A percentile compares a stretch with the other conserved stretches of the same genome.
Conservation (phyloP, 2,888 invertebrate species). For the Drosophila sordidula region DNA sequence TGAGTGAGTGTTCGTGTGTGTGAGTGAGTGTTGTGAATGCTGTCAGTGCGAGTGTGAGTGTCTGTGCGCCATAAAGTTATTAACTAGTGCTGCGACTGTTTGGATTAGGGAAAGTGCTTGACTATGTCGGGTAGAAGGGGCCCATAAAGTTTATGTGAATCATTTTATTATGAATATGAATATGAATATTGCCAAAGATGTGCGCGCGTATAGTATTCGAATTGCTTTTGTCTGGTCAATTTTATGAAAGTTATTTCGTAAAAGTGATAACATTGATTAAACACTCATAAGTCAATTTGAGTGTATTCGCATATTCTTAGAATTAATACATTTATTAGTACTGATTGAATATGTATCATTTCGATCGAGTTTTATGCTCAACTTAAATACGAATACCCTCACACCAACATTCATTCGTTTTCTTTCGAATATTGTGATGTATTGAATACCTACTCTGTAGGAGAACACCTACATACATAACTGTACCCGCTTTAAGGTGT, state of each 20-base stretch:
- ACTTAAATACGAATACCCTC: background rate
- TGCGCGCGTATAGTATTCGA: conserved; percentile 5
- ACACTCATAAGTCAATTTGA: background rate
- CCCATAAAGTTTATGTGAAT: conserved; percentile 37
- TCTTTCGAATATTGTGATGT: background rate
- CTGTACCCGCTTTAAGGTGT: conserved; percentile 25
- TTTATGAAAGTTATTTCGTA: conserved; percentile 3
- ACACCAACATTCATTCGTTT: background rate
- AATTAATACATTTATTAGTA: background rate
- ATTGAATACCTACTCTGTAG: background rate
- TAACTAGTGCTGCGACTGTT: conserved; percentile 48
- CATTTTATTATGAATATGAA: conserved; percentile 28
- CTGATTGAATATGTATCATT: background rate
- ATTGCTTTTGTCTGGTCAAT: conserved; percentile 16
- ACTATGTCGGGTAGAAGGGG: conserved; percentile 5
- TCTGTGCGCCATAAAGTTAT: conserved; percentile 67
- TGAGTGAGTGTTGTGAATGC: background rate
- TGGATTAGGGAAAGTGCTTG: conserved; percentile 56
- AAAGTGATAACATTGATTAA: conserved; percentile 19
- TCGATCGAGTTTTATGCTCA: background rate
- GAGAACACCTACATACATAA: conserved; percentile 15
- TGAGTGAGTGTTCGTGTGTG: conserved; percentile 21
- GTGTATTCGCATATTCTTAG: background rate
- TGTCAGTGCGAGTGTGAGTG: background rate
- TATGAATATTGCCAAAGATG: conserved; percentile 9